Evolutionary conservation across 1,140 invertebrate species (phyloP).

Genomic region (Caerostris darwini): DNA sequence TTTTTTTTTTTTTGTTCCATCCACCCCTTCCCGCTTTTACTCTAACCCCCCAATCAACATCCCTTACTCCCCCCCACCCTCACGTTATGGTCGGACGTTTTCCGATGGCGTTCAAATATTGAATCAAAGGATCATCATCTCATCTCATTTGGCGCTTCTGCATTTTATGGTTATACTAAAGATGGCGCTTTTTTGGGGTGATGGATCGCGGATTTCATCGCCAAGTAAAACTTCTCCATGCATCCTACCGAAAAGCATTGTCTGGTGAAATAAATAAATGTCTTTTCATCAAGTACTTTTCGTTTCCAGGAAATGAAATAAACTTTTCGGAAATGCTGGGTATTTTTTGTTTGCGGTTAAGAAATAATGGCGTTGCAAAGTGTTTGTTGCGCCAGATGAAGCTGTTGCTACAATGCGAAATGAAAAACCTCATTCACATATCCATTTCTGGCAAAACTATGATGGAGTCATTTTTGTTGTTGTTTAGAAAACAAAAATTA

Average conservation of each 20-base stretch:
- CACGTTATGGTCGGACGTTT: neutral
- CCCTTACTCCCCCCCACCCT: neutral
- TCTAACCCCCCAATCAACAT: neutral
- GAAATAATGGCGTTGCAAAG: too few relatives aligned
- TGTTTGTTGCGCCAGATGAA: too few relatives aligned
- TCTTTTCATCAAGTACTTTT: neutral
- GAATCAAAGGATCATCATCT: slow-evolving; percentile 64
- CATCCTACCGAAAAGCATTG: neutral
- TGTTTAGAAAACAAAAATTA: too few relatives aligned
- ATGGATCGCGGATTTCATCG: slow-evolving; percentile 10
- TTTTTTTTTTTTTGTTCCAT: slow-evolving; percentile 5
- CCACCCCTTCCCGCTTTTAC: neutral
- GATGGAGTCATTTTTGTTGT: too few relatives aligned
- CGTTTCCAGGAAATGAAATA: neutral
- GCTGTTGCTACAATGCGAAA: too few relatives aligned
- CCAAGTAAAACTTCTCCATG: neutral
- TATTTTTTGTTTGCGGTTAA: neutral
- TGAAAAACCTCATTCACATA: too few relatives aligned
- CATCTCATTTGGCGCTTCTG: slow-evolving; percentile 54
- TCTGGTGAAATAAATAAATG: neutral
- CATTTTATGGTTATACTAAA: slow-evolving; percentile 57
- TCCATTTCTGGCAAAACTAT: too few relatives aligned
- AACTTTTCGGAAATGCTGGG: neutral
- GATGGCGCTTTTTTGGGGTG: slow-evolving; percentile 14
- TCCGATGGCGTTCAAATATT: slow-evolving; percentile 52